Evolutionary conservation across 2,797 vertebrate species (phyloP).

Genomic region (Sebastes taczanowskii): DNA sequence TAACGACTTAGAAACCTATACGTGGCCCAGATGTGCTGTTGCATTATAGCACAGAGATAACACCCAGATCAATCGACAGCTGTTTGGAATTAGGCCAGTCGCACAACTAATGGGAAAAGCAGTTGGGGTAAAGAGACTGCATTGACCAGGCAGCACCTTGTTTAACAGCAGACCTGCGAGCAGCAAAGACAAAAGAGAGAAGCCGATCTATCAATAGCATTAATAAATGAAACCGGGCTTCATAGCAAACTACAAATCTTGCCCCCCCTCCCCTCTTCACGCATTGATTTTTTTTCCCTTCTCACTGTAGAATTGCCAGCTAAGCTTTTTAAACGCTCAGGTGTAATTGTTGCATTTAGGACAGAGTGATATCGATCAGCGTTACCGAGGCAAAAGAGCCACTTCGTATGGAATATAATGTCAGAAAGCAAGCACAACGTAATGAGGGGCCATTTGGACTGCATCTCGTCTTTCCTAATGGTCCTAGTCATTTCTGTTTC

Average conservation of each 20-base stretch:
- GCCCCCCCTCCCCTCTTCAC: not conserved
- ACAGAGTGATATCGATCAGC: conserved; percentile 54
- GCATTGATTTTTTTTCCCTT: conserved; percentile 40
- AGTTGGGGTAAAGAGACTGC: conserved; percentile 18
- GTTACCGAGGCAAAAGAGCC: conserved; percentile 25
- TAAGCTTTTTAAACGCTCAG: conserved; percentile 59
- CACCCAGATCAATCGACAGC: conserved; percentile 22
- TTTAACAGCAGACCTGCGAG: conserved; percentile 16
- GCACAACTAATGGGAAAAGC: conserved; percentile 6
- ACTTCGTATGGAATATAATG: conserved; percentile 8
- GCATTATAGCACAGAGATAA: not conserved
- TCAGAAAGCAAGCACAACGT: conserved; percentile 16
- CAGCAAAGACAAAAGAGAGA: conserved; percentile 8
- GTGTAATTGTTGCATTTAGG: conserved; percentile 68
- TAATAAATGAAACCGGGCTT: conserved; percentile 44
- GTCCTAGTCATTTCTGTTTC: conserved; percentile 10
- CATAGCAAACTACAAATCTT: conserved; percentile 2
- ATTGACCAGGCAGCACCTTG: conserved; percentile 6
- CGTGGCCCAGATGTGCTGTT: not conserved
- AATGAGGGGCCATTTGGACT: conserved; percentile 40
- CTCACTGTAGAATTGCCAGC: conserved; percentile 35
- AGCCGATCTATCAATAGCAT: conserved; percentile 8
- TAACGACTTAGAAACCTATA: not conserved
- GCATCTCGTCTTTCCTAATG: conserved; percentile 14
- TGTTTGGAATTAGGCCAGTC: conserved; percentile 20